These are phyloP conservation scores for Aplocera efformata DNA, from an alignment of 2,888 invertebrate species.

Conservation along the genomic window DNA sequence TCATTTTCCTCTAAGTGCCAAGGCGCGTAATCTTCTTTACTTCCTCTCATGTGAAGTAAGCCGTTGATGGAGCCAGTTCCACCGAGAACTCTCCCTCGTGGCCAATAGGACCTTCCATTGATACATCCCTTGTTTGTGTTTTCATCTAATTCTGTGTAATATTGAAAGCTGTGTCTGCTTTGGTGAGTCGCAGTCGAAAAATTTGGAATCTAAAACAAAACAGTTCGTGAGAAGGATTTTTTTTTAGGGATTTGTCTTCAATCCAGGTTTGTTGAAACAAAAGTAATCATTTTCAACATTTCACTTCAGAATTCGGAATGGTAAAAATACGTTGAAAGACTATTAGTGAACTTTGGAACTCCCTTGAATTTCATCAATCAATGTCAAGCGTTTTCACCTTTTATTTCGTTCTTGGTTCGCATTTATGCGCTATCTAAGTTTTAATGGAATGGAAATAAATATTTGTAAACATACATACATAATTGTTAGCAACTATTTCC, in stretches of 20 bases:
- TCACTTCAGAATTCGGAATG: too few species aligned
- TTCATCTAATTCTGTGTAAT: conserved; percentile 59
- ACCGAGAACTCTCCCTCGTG: conserved; percentile 63
- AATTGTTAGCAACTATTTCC: too few species aligned
- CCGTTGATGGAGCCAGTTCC: conserved; percentile 72
- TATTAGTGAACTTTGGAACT: too few species aligned
- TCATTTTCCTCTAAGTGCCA: conserved; percentile 58
- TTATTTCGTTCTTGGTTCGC: background rate
- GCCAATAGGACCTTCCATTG: conserved; percentile 59
- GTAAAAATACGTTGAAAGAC: too few species aligned
- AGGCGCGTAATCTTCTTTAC: conserved; percentile 55
- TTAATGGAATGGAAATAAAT: too few species aligned
- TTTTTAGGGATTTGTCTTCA: too few species aligned
- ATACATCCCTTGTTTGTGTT: conserved; percentile 47
- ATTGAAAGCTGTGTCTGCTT: conserved; percentile 53
- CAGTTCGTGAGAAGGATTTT: background rate
- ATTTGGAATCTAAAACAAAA: conserved; percentile 57
- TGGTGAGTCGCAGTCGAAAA: conserved; percentile 54
- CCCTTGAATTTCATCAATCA: too few species aligned
- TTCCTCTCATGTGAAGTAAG: conserved; percentile 62
- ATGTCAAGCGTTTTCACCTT: too few species aligned
- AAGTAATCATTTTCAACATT: too few species aligned
- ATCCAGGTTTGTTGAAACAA: too few species aligned
- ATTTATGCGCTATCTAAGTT: background rate
- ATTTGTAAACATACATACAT: too few species aligned